These are phyloP conservation scores for Archips crataeganus DNA, from an alignment of 2,888 invertebrate genomes.

Conservation along the genomic window DNA sequence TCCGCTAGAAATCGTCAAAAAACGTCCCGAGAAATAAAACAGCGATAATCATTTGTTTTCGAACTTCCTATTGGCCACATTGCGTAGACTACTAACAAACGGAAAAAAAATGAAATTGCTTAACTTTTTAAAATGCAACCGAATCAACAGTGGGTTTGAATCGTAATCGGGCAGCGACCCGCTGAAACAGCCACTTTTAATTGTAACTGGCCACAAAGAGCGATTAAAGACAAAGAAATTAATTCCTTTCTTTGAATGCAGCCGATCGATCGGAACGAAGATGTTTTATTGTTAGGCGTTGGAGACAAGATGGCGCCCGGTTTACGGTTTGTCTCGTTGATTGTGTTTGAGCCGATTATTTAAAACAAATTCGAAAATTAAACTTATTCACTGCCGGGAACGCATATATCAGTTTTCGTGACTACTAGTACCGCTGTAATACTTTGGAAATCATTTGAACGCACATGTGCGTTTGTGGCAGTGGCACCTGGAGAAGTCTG, in stretches of 20 bases:
- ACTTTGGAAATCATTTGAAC: too few species aligned
- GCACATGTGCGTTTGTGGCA: too few species aligned
- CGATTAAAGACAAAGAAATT: slow-evolving; percentile 39
- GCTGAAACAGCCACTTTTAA: slow-evolving; percentile 30
- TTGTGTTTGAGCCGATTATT: slow-evolving; percentile 1
- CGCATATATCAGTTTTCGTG: too few species aligned
- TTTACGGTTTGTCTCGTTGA: slow-evolving; percentile 2
- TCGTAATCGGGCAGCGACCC: slow-evolving; percentile 37
- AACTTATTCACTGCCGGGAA: too few species aligned
- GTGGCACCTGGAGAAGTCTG: too few species aligned
- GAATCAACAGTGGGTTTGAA: slow-evolving; percentile 38
- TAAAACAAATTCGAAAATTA: too few species aligned
- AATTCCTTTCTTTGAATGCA: slow-evolving; percentile 31
- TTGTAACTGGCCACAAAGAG: slow-evolving; percentile 35
- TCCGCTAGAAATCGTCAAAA: neutral
- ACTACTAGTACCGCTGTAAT: too few species aligned
- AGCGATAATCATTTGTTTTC: neutral
- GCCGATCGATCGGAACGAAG: slow-evolving; percentile 35
- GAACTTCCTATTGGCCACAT: slow-evolving; percentile 12
- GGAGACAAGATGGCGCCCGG: slow-evolving; percentile 35
- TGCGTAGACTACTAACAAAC: neutral
- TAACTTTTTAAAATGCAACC: slow-evolving; percentile 34
- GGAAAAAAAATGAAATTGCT: slow-evolving; percentile 16
- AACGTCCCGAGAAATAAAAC: neutral
- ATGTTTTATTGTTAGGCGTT: slow-evolving; percentile 21